Evolutionary conservation across 2,888 invertebrate genomes (phyloP).

Genomic region (Dinocampus coccinellae): DNA sequence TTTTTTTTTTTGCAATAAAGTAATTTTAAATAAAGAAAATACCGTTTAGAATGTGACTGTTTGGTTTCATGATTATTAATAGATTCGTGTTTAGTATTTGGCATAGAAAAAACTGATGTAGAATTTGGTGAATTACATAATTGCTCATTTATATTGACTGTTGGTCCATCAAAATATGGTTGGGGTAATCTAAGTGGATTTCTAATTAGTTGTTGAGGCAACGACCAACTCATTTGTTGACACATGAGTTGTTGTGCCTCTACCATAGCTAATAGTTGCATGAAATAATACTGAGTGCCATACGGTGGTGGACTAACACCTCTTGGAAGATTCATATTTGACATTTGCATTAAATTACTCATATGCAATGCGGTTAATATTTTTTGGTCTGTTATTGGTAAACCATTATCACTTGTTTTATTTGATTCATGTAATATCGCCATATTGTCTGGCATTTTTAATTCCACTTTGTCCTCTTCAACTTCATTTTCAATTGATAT

Average conservation of each 20-base stretch:
- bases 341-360: constrained; percentile 68
- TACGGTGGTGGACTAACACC: constrained; percentile 49
- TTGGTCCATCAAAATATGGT: constrained; percentile 55
- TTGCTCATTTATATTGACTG: constrained; percentile 59
- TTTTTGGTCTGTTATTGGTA: constrained; percentile 65
- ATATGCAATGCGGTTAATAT: constrained; percentile 67
- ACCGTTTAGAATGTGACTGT: constrained; percentile 65
- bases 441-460: constrained; percentile 58
- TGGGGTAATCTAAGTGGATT: constrained; percentile 56
- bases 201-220: constrained; percentile 60
- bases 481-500: constrained; percentile 44
- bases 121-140: constrained; percentile 60
- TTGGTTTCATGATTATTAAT: constrained; percentile 55
- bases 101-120: constrained; percentile 55
- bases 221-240: constrained; percentile 65
- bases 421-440: constrained; percentile 61
- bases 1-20: neutral
- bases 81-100: constrained; percentile 60
- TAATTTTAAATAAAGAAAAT: constrained; percentile 33
- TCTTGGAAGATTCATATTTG: constrained; percentile 56
- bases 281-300: constrained; percentile 55
- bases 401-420: constrained; percentile 54
- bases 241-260: constrained; percentile 57
- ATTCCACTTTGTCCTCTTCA: constrained; percentile 56
- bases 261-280: constrained; percentile 63